These are phyloP conservation scores for Bembecia ichneumoniformis DNA, from an alignment of 2,888 invertebrate genomes.

Conservation along the genomic window DNA sequence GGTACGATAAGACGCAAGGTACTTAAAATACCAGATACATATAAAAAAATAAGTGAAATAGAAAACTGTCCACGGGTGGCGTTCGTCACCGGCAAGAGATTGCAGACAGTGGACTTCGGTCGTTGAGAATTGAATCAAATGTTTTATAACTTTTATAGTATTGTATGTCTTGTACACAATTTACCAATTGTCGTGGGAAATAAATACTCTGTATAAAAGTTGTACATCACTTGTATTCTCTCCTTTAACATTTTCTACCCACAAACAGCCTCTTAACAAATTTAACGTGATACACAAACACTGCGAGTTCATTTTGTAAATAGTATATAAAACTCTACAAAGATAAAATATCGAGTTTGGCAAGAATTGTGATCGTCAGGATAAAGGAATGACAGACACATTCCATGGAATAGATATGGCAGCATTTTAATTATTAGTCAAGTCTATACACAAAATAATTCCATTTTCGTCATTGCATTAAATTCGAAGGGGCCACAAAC, in stretches of 20 bases:
- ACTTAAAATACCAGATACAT: constrained; percentile 32
- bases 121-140: no score
- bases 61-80: constrained; percentile 63
- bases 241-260: constrained; percentile 61
- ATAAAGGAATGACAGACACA: neutral
- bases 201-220: constrained; percentile 46
- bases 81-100: constrained; percentile 68
- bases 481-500: no score
- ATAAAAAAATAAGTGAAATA: constrained; percentile 46
- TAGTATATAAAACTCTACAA: constrained; percentile 71
- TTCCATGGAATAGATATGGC: no score
- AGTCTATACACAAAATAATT: no score
- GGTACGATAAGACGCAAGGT: constrained; percentile 59
- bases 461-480: no score
- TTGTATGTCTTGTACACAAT: no score
- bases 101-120: constrained; percentile 72
- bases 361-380: constrained; percentile 32
- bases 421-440: no score
- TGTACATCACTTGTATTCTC: constrained; percentile 68
- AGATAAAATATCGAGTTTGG: constrained; percentile 71
- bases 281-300: constrained; percentile 65
- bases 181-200: constrained; percentile 7
- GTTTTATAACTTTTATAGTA: no score
- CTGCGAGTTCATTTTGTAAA: constrained; percentile 68
- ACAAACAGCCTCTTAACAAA: constrained; percentile 65